Base-by-base conservation (phyloP, 2,888 invertebrate genomes). In the Tipula unca region DNA sequence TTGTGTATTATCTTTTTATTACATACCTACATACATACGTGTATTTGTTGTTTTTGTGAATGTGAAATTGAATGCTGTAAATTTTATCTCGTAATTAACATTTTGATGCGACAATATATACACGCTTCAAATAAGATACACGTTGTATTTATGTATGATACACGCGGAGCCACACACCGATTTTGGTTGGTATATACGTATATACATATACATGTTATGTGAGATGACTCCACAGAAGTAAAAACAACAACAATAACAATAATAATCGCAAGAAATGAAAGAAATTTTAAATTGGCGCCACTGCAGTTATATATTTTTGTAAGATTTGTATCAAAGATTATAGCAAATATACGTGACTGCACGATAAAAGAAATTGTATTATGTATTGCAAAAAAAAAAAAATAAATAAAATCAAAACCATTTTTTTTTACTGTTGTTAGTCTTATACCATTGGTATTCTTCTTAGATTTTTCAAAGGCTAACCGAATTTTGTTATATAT, bases 271-370 rank as follows among this genome's bases (percentile, higher is more conserved):
- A 48, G 48, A 48, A 48, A 25, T 69, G 69, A 69, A 69, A 25
- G 69, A 69, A 69, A 69, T 69, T 69, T 69, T 69, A 69, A 69
- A 69, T 69, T 69, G 69, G 69, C 69, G 69, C 69, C 69, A 69
- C 69, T 25, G 69, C 13, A 69, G 69, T 69, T 69, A 10, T 69
- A 69, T 8, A 25, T 69, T 69, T 69, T 20, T 69, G 25, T 69
- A 25, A 69, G 69, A 69, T 69, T 69, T 69, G 69, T 69, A 69
- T 69, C 69, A 69, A 69, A 69, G 69, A 69, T 69, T 69, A 69
- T 69, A n/a, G 69, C 69, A 69, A 69, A 69, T 69, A 69, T 69
- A 69, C 69, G 69, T 69, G 69, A 69, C 69, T 69, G 69, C 69
- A 69, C 25, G 69, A 25, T 69, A 69, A 69, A 69, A 69, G 69